Percentiles rank a stretch among this genome's conserved stretches.
Conservation (phyloP, 1,140 invertebrate species). For the Drosophila aff. region DNA sequence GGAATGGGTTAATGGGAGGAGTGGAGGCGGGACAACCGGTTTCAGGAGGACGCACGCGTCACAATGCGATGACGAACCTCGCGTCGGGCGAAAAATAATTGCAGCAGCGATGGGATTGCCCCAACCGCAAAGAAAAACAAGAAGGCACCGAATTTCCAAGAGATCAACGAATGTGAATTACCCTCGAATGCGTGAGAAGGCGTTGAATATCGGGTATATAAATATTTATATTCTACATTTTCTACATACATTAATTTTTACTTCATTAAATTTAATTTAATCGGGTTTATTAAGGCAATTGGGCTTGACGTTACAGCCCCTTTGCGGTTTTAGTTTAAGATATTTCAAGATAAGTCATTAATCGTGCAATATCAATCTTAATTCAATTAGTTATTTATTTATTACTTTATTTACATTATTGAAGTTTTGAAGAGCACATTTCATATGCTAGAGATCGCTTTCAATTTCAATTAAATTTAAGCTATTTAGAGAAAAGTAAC, state of each 20-base stretch:
- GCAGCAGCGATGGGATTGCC: constrained; percentile 64
- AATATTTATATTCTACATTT: background rate
- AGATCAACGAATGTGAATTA: constrained; percentile 24
- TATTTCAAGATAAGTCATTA: background rate
- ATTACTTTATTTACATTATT: background rate
- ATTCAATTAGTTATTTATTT: background rate
- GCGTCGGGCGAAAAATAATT: constrained; percentile 28
- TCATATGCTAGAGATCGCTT: background rate
- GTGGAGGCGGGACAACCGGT: constrained; percentile 48
- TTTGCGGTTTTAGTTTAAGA: background rate
- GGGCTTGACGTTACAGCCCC: too few species aligned
- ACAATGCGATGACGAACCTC: constrained; percentile 60
- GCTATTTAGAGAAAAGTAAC: background rate
- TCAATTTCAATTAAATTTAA: background rate
- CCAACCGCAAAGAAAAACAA: constrained; percentile 68
- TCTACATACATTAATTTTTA: background rate
- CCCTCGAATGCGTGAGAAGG: constrained; percentile 8
- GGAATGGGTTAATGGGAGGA: background rate
- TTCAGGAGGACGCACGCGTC: constrained; percentile 40
- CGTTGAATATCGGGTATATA: background rate
- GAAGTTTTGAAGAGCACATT: too few species aligned
- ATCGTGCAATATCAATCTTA: too few species aligned
- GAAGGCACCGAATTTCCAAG: constrained; percentile 1
- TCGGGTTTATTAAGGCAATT: background rate
- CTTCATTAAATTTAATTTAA: background rate